These are phyloP conservation scores for Anthrax anthrax DNA, from an alignment of 2,888 invertebrate genomes.

Conservation along the genomic window DNA sequence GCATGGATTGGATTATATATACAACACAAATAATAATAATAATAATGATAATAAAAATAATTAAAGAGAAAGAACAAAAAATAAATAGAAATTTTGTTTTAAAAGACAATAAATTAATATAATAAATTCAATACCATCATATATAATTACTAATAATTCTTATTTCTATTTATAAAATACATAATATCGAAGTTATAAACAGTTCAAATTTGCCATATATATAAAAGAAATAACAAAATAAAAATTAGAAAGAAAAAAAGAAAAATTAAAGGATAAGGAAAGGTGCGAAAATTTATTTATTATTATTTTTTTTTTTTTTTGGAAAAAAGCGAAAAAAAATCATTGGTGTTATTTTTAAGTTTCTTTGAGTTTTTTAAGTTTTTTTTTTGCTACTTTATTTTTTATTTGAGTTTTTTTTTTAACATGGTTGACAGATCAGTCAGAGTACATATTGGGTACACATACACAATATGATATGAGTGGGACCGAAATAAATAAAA, in stretches of 20 bases:
- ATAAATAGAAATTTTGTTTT: not conserved
- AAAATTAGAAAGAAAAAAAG: no score
- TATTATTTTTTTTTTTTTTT: not conserved
- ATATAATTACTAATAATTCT: no score
- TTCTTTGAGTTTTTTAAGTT: no score
- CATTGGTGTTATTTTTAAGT: conserved; percentile 40
- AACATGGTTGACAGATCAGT: conserved; percentile 35
- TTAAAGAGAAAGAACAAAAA: not conserved
- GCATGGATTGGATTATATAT: no score
- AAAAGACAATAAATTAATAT: not conserved
- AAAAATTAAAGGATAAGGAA: no score
- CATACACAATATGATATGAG: not conserved
- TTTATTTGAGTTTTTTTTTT: conserved; percentile 15
- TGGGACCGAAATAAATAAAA: no score
- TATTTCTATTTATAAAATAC: no score
- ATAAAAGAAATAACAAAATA: no score
- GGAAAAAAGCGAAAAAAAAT: not conserved
- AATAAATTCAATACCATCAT: not conserved
- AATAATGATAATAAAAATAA: conserved; percentile 22
- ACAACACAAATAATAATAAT: conserved; percentile 18
- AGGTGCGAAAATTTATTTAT: not conserved
- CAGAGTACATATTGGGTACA: conserved; percentile 26
- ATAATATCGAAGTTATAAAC: no score
- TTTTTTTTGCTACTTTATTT: no score
- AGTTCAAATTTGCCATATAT: no score